These are phyloP conservation scores for Ischnus inquisitorius DNA, from an alignment of 2,888 invertebrate species.

Conservation along the genomic window DNA sequence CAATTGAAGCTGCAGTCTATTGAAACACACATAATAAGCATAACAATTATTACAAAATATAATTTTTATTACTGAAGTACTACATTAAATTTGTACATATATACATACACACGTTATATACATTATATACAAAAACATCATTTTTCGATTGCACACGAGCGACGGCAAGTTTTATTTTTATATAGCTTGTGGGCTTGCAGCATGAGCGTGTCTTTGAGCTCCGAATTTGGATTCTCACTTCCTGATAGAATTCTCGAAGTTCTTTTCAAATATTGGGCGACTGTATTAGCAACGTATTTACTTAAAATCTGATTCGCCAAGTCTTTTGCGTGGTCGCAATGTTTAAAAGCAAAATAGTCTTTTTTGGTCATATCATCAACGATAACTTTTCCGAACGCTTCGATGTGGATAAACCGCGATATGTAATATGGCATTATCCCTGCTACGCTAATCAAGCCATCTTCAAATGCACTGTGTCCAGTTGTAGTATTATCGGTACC, in stretches of 20 bases:
- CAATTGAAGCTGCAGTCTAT: too few relatives aligned
- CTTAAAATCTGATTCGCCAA: not conserved
- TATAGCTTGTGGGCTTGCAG: not conserved
- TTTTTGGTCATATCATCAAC: not conserved
- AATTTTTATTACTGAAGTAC: too few relatives aligned
- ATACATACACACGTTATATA: too few relatives aligned
- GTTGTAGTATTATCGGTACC: not conserved
- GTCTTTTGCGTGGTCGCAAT: not conserved
- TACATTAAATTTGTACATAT: too few relatives aligned
- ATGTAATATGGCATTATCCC: not conserved
- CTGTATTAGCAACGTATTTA: not conserved
- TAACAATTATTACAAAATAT: too few relatives aligned
- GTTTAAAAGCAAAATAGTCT: not conserved
- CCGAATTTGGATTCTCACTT: not conserved
- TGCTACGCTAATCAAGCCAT: not conserved
- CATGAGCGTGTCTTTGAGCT: not conserved
- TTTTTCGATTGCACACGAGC: too few relatives aligned
- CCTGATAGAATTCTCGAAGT: not conserved
- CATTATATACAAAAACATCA: too few relatives aligned
- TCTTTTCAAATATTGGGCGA: not conserved
- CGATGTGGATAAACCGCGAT: not conserved
- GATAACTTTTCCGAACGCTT: not conserved
- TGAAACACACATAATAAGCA: too few relatives aligned
- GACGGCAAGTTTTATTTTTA: too few relatives aligned
- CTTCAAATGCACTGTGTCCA: not conserved